A percentile compares a stretch with the other conserved stretches of the same genome.
phyloP scores from a whole-genome alignment of 2,113 vertebrate genomes.

The Carlito syrichta region DNA sequence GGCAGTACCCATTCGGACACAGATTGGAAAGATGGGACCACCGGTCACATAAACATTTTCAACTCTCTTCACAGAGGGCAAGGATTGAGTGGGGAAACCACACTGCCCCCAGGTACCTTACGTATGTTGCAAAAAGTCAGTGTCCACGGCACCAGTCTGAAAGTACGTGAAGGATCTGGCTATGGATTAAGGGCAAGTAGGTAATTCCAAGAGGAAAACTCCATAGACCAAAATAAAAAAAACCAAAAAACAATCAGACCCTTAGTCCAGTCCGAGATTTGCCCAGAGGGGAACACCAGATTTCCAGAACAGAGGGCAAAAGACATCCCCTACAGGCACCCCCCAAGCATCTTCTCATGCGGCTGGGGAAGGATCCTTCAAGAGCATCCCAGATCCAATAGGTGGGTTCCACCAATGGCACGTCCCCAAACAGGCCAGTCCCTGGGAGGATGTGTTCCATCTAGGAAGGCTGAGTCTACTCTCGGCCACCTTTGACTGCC shows the following conservation, averaged over 20 bases:
- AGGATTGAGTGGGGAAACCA: not conserved
- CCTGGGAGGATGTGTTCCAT: rapidly evolving
- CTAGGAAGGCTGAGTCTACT: not conserved
- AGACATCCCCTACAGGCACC: no score
- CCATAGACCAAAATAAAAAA: not conserved
- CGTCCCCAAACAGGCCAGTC: not conserved
- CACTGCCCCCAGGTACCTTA: not conserved
- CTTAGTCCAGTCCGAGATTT: not conserved
- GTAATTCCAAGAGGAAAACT: not conserved
- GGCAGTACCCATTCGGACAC: not conserved
- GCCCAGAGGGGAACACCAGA: not conserved
- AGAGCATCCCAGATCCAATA: not conserved
- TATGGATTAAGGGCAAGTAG: not conserved
- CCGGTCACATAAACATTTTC: no score
- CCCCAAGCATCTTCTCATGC: no score
- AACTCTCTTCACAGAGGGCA: not conserved
- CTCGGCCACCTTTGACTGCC: no score
- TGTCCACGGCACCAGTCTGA: no score
- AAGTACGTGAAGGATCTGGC: not conserved
- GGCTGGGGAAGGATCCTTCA: no score
- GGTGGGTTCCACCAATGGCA: rapidly evolving
- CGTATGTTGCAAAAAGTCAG: not conserved
- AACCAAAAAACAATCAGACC: not conserved
- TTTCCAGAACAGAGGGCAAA: not conserved
- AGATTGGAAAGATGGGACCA: not conserved